phyloP scores from a whole-genome alignment of 2,888 invertebrate species.

The Athalia rosae region DNA sequence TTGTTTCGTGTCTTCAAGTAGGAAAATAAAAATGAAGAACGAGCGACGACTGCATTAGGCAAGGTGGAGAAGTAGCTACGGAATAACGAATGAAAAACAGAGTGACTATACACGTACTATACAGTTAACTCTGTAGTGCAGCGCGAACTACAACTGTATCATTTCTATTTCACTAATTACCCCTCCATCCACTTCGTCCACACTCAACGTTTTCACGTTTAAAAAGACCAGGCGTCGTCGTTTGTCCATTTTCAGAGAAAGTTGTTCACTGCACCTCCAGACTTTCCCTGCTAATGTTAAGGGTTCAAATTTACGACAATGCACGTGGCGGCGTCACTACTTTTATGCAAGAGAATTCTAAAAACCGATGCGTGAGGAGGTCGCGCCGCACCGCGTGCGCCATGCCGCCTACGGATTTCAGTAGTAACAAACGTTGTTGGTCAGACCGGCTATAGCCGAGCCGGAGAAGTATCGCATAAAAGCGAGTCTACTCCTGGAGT shows the following conservation, averaged over 20 bases:
- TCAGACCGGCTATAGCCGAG: slow-evolving; percentile 21
- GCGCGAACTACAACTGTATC: slow-evolving; percentile 1
- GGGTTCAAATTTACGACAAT: slow-evolving; percentile 17
- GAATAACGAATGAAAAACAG: slow-evolving; percentile 17
- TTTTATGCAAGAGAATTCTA: not conserved
- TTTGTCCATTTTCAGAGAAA: slow-evolving; percentile 27
- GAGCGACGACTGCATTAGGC: slow-evolving; percentile 21
- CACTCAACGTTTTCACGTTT: slow-evolving; percentile 18
- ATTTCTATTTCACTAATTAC: slow-evolving; percentile 38
- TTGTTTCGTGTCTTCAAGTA: slow-evolving; percentile 17
- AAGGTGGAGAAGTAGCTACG: not conserved
- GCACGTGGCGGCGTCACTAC: slow-evolving; percentile 34
- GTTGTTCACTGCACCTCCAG: not conserved
- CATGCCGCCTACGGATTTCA: slow-evolving; percentile 9
- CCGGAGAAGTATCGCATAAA: not conserved
- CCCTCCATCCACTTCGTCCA: slow-evolving; percentile 14
- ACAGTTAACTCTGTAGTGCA: too few relatives aligned
- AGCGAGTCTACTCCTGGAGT: not conserved
- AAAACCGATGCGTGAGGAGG: slow-evolving; percentile 26
- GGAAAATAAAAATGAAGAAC: slow-evolving; percentile 4
- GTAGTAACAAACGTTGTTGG: slow-evolving; percentile 28
- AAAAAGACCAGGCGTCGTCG: not conserved
- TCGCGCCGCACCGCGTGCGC: not conserved
- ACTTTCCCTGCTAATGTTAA: not conserved
- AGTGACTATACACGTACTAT: slow-evolving; percentile 32